Percentiles rank a stretch among this genome's conserved stretches.
Conservation (phyloP, 2,888 invertebrate genomes). For the Pollenia angustigena region DNA sequence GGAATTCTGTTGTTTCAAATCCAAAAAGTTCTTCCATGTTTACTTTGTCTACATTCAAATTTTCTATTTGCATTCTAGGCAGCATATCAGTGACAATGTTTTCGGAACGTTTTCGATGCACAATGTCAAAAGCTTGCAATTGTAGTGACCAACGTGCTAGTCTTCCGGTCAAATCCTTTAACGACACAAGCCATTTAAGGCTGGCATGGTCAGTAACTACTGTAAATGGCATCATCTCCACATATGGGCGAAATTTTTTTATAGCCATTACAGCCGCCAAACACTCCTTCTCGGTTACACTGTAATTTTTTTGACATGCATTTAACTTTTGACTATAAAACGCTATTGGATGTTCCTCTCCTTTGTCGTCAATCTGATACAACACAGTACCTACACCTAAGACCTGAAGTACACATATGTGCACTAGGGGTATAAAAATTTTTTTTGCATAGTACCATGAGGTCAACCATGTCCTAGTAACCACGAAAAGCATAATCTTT, state of each 20-base stretch:
- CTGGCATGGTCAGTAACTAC: constrained; percentile 20
- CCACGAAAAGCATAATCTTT: too few relatives aligned
- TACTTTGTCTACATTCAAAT: too few relatives aligned
- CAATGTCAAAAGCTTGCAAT: too few relatives aligned
- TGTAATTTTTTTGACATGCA: neutral
- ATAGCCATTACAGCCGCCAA: neutral
- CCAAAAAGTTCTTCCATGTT: too few relatives aligned
- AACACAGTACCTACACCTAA: too few relatives aligned
- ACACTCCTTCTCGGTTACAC: neutral
- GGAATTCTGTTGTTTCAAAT: too few relatives aligned
- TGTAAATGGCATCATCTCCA: neutral
- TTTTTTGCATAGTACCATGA: too few relatives aligned
- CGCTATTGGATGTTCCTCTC: too few relatives aligned
- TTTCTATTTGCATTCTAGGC: neutral
- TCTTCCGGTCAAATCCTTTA: constrained; percentile 11
- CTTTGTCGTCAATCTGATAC: too few relatives aligned
- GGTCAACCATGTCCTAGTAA: too few relatives aligned
- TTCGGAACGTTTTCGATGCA: constrained; percentile 10
- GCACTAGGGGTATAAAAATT: too few relatives aligned
- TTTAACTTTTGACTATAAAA: neutral
- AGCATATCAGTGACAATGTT: constrained; percentile 13
- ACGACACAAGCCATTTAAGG: constrained; percentile 21
- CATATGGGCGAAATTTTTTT: neutral
- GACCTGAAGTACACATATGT: too few relatives aligned
- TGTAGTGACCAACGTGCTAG: constrained; percentile 3